Conservation (phyloP, 2,113 vertebrate species). For the Galbula dea region DNA sequence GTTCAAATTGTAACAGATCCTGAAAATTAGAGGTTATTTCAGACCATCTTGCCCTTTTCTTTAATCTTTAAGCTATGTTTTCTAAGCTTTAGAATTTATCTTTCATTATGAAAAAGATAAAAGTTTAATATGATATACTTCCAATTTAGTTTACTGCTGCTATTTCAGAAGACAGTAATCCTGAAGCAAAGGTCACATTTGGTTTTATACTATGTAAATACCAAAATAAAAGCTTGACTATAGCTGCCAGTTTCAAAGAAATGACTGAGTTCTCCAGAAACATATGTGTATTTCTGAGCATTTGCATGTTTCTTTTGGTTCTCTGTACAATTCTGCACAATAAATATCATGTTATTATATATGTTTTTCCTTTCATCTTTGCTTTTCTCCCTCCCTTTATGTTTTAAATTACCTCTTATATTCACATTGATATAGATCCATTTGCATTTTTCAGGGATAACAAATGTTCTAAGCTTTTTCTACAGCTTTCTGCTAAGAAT, state of each 20-base stretch:
- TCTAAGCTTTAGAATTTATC: conserved; percentile 8
- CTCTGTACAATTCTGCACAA: background rate
- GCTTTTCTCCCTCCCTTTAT: background rate
- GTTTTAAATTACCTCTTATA: background rate
- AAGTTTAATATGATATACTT: background rate
- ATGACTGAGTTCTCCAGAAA: background rate
- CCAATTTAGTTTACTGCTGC: background rate
- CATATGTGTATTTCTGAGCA: background rate
- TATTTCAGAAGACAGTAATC: background rate
- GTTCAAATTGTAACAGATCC: background rate
- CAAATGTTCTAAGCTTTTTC: background rate
- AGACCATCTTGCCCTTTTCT: background rate
- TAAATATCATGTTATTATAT: background rate
- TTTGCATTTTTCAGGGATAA: background rate
- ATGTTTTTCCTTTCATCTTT: background rate
- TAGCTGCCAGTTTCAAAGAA: background rate
- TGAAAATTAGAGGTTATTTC: background rate
- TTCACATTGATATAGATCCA: background rate
- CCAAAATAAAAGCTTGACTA: background rate
- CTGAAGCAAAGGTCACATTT: conserved; percentile 17
- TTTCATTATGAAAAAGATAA: background rate
- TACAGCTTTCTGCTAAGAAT: background rate
- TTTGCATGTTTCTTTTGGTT: background rate
- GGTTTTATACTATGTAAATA: background rate
- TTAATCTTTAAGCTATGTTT: background rate